phyloP scores from a whole-genome alignment of 2,797 vertebrate species.

The Aphelocoma californica region DNA sequence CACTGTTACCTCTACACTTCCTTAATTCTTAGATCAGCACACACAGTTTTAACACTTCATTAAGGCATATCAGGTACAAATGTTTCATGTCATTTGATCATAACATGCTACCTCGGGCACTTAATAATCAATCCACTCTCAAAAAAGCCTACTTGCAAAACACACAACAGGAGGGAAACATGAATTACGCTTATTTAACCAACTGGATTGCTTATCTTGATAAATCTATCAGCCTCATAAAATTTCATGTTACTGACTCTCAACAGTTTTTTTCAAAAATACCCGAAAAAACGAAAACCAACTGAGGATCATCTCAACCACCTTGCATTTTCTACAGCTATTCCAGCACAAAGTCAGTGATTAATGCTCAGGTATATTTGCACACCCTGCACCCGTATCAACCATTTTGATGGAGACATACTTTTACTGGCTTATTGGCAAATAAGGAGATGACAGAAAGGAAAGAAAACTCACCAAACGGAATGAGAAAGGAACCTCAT shows the following conservation, averaged over 20 bases:
- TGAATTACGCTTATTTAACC: background rate
- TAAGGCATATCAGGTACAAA: background rate
- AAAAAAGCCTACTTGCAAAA: conserved; percentile 8
- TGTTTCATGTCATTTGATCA: background rate
- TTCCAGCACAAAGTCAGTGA: background rate
- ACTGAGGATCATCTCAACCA: background rate
- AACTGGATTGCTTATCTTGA: background rate
- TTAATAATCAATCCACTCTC: conserved; percentile 6
- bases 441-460: background rate
- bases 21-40: background rate
- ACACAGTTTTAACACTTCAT: background rate
- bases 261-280: background rate
- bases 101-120: background rate
- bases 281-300: background rate
- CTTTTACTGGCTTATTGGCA: background rate
- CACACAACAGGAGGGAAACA: background rate
- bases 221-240: background rate
- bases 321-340: background rate
- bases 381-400: background rate
- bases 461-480: background rate
- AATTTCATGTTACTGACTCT: background rate
- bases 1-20: background rate
- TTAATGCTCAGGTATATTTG: background rate
- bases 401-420: background rate
- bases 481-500: background rate